A percentile compares a stretch with the other conserved stretches of the same genome.
These are phyloP conservation scores for Tethea ocularis DNA, from an alignment of 2,888 invertebrate species.

Conservation along the genomic window DNA sequence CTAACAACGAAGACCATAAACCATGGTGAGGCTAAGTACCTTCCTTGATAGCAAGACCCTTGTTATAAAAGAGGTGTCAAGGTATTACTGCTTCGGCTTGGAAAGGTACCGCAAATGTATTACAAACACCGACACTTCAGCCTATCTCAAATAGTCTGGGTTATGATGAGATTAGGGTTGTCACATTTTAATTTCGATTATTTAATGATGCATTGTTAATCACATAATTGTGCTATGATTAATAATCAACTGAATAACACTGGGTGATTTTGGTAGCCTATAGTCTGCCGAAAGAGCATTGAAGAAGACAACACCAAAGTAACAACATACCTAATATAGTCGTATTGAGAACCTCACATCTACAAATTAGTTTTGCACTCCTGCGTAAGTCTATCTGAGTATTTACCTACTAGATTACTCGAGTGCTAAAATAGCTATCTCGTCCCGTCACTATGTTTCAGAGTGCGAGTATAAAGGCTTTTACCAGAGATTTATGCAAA, in stretches of 20 bases:
- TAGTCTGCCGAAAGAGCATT: too few relatives aligned
- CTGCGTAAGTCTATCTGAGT: too few relatives aligned
- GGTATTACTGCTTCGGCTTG: not conserved
- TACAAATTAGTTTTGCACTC: too few relatives aligned
- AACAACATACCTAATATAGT: too few relatives aligned
- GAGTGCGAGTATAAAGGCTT: too few relatives aligned
- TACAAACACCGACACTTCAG: conserved; percentile 21
- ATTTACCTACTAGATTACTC: too few relatives aligned
- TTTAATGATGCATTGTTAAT: conserved; percentile 1
- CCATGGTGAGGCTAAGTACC: not conserved
- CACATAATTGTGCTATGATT: not conserved
- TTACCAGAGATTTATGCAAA: too few relatives aligned
- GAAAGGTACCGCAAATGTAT: conserved; percentile 15
- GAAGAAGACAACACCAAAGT: too few relatives aligned
- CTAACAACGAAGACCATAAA: not conserved
- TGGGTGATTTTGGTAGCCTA: too few relatives aligned
- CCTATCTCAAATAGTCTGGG: conserved; percentile 23
- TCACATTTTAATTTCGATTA: conserved; percentile 11
- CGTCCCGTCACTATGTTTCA: too few relatives aligned
- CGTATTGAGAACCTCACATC: too few relatives aligned
- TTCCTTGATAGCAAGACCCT: conserved; percentile 14
- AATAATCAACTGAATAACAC: not conserved
- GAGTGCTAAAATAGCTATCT: too few relatives aligned
- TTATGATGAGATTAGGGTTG: conserved; percentile 18
- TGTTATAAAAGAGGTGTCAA: conserved; percentile 17